Percentiles rank a stretch among this genome's conserved stretches.
phyloP scores from a whole-genome alignment of 2,113 vertebrate genomes.

The Sebastes schlegelii region DNA sequence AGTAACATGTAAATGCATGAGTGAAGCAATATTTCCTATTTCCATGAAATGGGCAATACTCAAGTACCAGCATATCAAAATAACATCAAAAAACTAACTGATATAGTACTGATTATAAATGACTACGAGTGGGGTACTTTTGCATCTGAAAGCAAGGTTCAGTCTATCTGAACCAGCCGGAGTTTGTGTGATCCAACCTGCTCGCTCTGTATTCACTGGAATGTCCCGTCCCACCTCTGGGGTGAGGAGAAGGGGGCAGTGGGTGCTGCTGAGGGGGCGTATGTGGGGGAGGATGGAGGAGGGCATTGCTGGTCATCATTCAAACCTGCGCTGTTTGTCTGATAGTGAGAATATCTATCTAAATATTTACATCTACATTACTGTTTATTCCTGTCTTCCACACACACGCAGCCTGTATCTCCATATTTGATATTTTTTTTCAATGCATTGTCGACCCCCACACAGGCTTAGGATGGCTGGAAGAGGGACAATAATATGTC shows the following conservation, averaged over 20 bases:
- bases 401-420: slow-evolving; percentile 52
- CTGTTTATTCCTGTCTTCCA: slow-evolving; percentile 86
- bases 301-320: slow-evolving; percentile 72
- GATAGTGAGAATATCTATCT: slow-evolving; percentile 85
- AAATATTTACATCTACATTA: slow-evolving; percentile 97
- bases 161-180: slow-evolving; percentile 1
- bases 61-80: slow-evolving; percentile 22
- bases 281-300: slow-evolving; percentile 60
- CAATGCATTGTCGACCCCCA: slow-evolving; percentile 56
- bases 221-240: slow-evolving; percentile 53
- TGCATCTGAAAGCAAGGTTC: slow-evolving; percentile 7
- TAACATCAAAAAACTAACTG: background rate
- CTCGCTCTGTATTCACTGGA: slow-evolving; percentile 44
- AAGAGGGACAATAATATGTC: slow-evolving; percentile 48
- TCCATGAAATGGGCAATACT: slow-evolving; percentile 6
- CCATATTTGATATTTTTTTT: slow-evolving; percentile 68
- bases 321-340: slow-evolving; percentile 80
- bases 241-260: slow-evolving; percentile 48
- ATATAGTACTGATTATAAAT: background rate
- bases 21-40: background rate
- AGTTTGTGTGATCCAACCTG: slow-evolving; percentile 40
- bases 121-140: background rate
- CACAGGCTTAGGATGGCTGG: slow-evolving; percentile 63
- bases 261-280: slow-evolving; percentile 37
- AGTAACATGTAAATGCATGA: background rate